These are phyloP conservation scores for Periplaneta americana DNA, from an alignment of 1,140 invertebrate species.

Conservation along the genomic window DNA sequence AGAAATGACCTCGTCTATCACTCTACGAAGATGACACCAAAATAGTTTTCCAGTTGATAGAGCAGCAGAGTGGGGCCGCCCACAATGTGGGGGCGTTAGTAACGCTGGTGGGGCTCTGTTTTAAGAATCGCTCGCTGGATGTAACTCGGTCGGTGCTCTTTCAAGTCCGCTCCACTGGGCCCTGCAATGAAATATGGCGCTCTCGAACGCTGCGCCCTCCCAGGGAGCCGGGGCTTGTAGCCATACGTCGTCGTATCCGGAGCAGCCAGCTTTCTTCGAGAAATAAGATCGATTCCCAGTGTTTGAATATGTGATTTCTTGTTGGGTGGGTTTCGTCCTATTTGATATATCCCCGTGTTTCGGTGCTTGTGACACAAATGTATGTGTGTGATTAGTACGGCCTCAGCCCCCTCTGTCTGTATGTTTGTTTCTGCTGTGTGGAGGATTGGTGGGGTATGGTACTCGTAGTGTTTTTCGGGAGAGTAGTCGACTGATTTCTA, in stretches of 20 bases:
- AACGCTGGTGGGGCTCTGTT: not conserved
- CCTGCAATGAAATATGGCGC: not conserved
- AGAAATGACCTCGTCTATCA: too few relatives aligned
- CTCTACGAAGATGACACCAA: too few relatives aligned
- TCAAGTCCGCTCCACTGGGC: not conserved
- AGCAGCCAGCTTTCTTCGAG: not conserved
- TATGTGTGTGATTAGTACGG: not conserved
- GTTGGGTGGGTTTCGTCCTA: not conserved
- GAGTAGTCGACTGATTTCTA: not conserved
- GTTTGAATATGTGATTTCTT: not conserved
- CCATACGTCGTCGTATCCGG: not conserved
- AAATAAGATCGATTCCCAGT: not conserved
- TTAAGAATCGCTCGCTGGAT: not conserved
- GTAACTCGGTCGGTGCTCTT: not conserved
- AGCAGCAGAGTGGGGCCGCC: too few relatives aligned
- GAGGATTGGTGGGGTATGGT: not conserved
- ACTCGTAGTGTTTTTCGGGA: not conserved
- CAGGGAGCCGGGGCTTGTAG: not conserved
- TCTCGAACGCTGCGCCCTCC: not conserved
- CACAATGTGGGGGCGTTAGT: not conserved
- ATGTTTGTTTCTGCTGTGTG: not conserved
- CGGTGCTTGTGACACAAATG: not conserved
- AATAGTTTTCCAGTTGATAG: too few relatives aligned
- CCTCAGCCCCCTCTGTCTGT: not conserved
- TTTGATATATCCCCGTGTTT: not conserved